Percentiles rank a stretch among this genome's conserved stretches.
phyloP scores from a whole-genome alignment of 2,113 vertebrate species.

The Struthio camelus region DNA sequence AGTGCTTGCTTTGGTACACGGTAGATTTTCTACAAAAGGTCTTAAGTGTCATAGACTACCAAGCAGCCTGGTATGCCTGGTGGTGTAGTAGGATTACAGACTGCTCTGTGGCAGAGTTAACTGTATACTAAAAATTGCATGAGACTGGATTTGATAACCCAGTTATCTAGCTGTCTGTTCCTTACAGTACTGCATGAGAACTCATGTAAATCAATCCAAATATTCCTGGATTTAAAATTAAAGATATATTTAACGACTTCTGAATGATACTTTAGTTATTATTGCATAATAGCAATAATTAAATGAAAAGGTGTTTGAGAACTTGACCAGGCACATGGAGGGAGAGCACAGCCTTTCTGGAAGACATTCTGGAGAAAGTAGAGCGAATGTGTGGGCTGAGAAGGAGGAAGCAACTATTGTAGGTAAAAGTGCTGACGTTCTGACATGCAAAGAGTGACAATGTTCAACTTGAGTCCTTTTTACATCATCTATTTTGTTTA shows the following conservation, averaged over 20 bases:
- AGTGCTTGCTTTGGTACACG: background rate
- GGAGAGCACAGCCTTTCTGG: background rate
- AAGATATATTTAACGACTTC: background rate
- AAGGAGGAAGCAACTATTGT: background rate
- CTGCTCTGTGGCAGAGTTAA: background rate
- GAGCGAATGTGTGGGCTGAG: background rate
- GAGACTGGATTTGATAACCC: background rate
- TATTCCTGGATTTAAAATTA: background rate
- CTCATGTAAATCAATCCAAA: background rate
- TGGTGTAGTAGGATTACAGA: background rate
- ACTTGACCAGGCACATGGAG: background rate
- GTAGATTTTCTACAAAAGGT: background rate
- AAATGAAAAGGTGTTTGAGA: background rate
- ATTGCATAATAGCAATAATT: background rate
- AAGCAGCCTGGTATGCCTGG: background rate
- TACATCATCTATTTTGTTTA: background rate
- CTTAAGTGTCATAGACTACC: background rate
- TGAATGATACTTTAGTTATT: background rate
- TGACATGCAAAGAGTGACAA: background rate
- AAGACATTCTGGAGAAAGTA: background rate
- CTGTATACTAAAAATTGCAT: background rate
- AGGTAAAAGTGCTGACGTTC: background rate
- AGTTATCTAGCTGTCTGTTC: background rate
- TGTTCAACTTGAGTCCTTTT: background rate
- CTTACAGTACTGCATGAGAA: background rate